Base-by-base conservation (phyloP, 2,113 vertebrate species). In the Cervus canadensis region DNA sequence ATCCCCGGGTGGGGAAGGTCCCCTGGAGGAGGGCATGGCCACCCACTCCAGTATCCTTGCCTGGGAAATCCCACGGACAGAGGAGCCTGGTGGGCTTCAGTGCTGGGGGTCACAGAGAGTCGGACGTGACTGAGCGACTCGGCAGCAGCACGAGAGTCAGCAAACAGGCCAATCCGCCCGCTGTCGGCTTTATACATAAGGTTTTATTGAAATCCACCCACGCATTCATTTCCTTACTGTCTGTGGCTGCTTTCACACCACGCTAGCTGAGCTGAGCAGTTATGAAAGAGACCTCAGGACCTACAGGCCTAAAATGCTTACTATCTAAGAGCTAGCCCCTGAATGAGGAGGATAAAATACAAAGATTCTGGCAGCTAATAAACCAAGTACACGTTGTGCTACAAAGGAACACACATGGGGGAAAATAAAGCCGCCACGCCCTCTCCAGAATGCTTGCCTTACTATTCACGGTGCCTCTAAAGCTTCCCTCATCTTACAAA, bases 151-250 rank as follows among this genome's bases (percentile, higher is more conserved):
- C 5, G 3, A 3, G 36, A 25, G 67, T 21, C 1, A 88, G 43
- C 52, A 74, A 14, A 78, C 30, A 89, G 30, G 30, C 6, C 62
- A 94, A 90, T 40, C 19, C 52, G 14, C 11, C 57, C 23, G 62
- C 54, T 3, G n/a, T 54, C 26, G 82, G 33, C n/a, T 96, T 89
- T 74, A 8, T 88, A 90, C 96, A 94, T 94, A 74, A 92, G 92
- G 81, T 89, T 97, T 92, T 93, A 86, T 59, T 92, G 17, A 28
- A 91, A 91, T 15, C 54, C 25, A 89, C 13, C 36, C 50, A 82
- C 5, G 45, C 0, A 36, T 54, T 96, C 40, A 92, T 54, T 86
- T 74, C 74, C 30, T 4, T 59, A 11, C 57, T 62, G 5, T 45
- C 84, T 88, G 4, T 7, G 12, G 8, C 36, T 97, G 59, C 23